These are phyloP conservation scores for Semibalanus balanoides DNA, from an alignment of 1,140 invertebrate genomes.

Conservation along the genomic window DNA sequence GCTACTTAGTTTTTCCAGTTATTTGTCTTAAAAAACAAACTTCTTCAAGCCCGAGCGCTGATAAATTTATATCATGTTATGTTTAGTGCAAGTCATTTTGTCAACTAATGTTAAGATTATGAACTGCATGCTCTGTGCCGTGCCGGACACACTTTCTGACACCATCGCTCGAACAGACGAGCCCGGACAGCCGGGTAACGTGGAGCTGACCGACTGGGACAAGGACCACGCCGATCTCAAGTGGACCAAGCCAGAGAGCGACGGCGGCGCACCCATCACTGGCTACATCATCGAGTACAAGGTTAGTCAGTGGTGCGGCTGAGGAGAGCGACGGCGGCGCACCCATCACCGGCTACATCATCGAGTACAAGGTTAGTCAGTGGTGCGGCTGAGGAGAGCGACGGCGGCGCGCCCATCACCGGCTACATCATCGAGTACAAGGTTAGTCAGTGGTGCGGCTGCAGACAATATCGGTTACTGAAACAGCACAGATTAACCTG, in stretches of 20 bases:
- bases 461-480: too few relatives aligned
- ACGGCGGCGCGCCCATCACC: conserved; percentile 88
- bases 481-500: too few relatives aligned
- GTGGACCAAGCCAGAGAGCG: conserved; percentile 69
- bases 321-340: conserved; percentile 73
- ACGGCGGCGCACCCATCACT: conserved; percentile 88
- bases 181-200: conserved; percentile 75
- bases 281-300: conserved; percentile 86
- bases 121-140: too few relatives aligned
- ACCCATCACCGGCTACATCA: conserved; percentile 83
- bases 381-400: conserved; percentile 40
- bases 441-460: conserved; percentile 19
- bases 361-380: conserved; percentile 58
- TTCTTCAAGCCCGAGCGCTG: too few relatives aligned
- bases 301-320: conserved; percentile 19
- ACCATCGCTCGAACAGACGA: conserved; percentile 45
- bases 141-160: too few relatives aligned
- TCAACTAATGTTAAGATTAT: too few relatives aligned
- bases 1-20: too few relatives aligned
- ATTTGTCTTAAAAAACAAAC: too few relatives aligned
- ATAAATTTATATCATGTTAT: too few relatives aligned
- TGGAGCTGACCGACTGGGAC: conserved; percentile 90
- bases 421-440: conserved; percentile 86
- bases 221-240: conserved; percentile 86
- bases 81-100: too few relatives aligned